Conservation (phyloP, 2,113 vertebrate species). For the Dunckerocampus dactyliophorus region DNA sequence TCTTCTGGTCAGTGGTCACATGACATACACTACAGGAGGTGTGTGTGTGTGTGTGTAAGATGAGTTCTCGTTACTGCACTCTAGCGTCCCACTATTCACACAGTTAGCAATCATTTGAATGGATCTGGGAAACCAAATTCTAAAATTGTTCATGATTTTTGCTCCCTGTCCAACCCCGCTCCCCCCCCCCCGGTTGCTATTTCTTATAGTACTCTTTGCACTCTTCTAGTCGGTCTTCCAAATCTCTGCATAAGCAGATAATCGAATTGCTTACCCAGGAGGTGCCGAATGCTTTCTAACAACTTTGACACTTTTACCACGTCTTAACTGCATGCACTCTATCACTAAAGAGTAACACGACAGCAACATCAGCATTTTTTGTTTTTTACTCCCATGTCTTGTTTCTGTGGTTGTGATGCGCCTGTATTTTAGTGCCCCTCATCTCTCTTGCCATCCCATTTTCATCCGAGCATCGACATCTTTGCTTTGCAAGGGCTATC, state of each 20-base stretch:
- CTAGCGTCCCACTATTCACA: too few relatives aligned
- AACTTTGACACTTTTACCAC: constrained; percentile 30
- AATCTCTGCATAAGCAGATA: not conserved
- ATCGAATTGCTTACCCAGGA: constrained; percentile 25
- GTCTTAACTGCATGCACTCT: constrained; percentile 19
- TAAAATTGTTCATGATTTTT: constrained; percentile 28
- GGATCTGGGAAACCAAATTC: not conserved
- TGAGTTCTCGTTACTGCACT: too few relatives aligned
- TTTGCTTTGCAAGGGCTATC: constrained; percentile 68
- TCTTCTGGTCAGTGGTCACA: too few relatives aligned
- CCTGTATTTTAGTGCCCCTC: constrained; percentile 19
- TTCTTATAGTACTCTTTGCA: constrained; percentile 28
- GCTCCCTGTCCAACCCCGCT: constrained; percentile 16
- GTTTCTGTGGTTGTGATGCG: constrained; percentile 6
- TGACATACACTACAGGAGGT: too few relatives aligned
- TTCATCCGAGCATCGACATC: constrained; percentile 44
- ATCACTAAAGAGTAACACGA: constrained; percentile 6
- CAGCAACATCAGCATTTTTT: constrained; percentile 3
- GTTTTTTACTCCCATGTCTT: not conserved
- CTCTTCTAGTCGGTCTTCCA: constrained; percentile 35
- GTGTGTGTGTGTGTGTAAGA: too few relatives aligned
- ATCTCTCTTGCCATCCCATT: constrained; percentile 28
- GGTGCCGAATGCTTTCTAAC: constrained; percentile 28
- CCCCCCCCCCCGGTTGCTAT: not conserved
- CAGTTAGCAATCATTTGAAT: too few relatives aligned